Conservation (phyloP, 2,888 invertebrate genomes). For the Thereva nobilitata region DNA sequence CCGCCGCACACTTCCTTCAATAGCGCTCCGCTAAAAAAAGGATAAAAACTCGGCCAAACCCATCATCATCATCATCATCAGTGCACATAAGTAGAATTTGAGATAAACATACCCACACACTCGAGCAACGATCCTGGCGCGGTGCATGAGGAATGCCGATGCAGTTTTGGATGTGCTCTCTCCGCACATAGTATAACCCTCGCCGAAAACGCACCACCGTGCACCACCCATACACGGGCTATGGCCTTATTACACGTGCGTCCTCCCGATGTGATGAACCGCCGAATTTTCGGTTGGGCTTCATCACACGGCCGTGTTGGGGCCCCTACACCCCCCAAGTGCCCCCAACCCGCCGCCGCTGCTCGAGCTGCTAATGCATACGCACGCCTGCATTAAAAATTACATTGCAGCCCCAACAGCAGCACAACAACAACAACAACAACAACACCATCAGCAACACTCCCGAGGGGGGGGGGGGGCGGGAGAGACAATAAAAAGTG, state of each 20-base stretch:
- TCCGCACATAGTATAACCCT: not conserved
- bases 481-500: slow-evolving; percentile 28
- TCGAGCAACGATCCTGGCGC: not conserved
- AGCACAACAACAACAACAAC: not conserved
- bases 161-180: slow-evolving; percentile 19
- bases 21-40: slow-evolving; percentile 24
- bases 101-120: slow-evolving; percentile 31
- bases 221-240: not conserved
- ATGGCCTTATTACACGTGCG: not conserved
- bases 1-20: slow-evolving; percentile 26
- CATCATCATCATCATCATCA: slow-evolving; percentile 31
- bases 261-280: slow-evolving; percentile 11
- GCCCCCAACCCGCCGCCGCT: slow-evolving; percentile 2
- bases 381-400: slow-evolving; percentile 34
- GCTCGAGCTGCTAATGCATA: slow-evolving; percentile 29
- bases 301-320: no score
- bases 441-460: no score
- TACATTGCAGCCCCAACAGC: slow-evolving; percentile 25
- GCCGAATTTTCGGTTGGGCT: slow-evolving; percentile 13
- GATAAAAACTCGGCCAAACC: slow-evolving; percentile 34
- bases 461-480: slow-evolving; percentile 1
- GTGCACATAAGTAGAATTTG: slow-evolving; percentile 34
- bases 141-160: slow-evolving; percentile 14
- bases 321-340: no score
- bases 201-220: not conserved